These are phyloP conservation scores for Andricus curvator DNA, from an alignment of 2,888 invertebrate genomes.

Conservation along the genomic window DNA sequence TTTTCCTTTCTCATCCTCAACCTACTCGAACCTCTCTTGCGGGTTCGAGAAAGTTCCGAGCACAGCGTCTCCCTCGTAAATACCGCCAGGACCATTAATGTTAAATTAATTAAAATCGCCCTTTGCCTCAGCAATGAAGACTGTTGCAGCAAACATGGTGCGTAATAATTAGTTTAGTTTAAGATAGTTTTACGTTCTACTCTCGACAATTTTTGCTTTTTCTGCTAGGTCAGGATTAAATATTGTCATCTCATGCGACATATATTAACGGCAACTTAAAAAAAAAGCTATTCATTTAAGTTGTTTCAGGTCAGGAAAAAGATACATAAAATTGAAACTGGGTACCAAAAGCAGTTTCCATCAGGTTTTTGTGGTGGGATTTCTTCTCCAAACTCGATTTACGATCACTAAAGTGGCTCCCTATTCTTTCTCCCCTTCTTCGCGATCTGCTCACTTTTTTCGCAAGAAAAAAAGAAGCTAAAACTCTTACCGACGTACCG, in stretches of 20 bases:
- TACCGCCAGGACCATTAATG: conserved; percentile 35
- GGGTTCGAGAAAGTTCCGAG: conserved; percentile 23
- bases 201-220: conserved; percentile 2
- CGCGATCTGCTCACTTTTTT: conserved; percentile 52
- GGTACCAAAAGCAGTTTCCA: background rate
- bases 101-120: conserved; percentile 37
- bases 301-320: no score
- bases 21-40: conserved; percentile 28
- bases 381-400: conserved; percentile 57
- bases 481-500: conserved; percentile 56
- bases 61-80: conserved; percentile 23
- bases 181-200: background rate
- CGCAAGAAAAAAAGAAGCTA: conserved; percentile 53
- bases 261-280: no score
- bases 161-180: conserved; percentile 30
- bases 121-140: conserved; percentile 28
- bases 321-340: background rate
- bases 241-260: no score
- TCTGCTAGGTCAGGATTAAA: background rate
- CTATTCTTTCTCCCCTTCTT: conserved; percentile 52
- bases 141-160: conserved; percentile 4
- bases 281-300: no score
- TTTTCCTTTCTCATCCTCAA: conserved; percentile 16
- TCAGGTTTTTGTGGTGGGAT: background rate
- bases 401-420: conserved; percentile 55